Evolutionary conservation across 1,140 invertebrate species (phyloP).

Genomic region (Magallana ariakensis): DNA sequence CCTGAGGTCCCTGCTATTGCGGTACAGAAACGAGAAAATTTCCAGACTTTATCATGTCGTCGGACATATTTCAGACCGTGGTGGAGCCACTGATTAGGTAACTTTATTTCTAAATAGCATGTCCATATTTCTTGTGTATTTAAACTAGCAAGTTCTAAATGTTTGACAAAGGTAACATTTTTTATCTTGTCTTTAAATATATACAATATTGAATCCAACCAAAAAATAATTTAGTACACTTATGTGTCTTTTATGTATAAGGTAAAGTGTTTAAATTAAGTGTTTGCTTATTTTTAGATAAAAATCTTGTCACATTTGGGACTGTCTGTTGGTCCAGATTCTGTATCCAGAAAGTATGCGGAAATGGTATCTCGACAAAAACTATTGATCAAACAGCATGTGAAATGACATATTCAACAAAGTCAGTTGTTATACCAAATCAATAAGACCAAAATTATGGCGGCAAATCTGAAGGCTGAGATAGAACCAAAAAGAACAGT

Average conservation of each 20-base stretch:
- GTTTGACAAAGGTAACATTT: no score
- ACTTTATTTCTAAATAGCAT: no score
- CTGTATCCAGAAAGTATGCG: not conserved
- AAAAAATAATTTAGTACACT: no score
- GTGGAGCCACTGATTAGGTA: conserved; percentile 50
- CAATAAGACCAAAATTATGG: not conserved
- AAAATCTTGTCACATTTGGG: not conserved
- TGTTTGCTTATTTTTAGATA: no score
- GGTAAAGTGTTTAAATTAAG: no score
- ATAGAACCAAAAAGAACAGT: not conserved
- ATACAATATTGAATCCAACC: no score
- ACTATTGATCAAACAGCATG: not conserved
- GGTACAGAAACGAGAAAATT: conserved; percentile 21
- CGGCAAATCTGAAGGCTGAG: not conserved
- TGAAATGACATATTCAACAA: conserved; percentile 9
- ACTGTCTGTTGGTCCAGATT: not conserved
- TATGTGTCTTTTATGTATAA: no score
- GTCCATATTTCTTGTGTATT: no score
- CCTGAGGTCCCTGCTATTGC: no score
- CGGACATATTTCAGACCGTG: conserved; percentile 33
- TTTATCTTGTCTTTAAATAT: no score
- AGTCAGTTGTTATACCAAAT: not conserved
- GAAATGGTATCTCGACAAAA: conserved; percentile 12
- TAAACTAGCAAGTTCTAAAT: no score
- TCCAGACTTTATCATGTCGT: conserved; percentile 30